These are phyloP conservation scores for Lordiphosa fenestrarum DNA, from an alignment of 2,888 invertebrate genomes.

Conservation along the genomic window DNA sequence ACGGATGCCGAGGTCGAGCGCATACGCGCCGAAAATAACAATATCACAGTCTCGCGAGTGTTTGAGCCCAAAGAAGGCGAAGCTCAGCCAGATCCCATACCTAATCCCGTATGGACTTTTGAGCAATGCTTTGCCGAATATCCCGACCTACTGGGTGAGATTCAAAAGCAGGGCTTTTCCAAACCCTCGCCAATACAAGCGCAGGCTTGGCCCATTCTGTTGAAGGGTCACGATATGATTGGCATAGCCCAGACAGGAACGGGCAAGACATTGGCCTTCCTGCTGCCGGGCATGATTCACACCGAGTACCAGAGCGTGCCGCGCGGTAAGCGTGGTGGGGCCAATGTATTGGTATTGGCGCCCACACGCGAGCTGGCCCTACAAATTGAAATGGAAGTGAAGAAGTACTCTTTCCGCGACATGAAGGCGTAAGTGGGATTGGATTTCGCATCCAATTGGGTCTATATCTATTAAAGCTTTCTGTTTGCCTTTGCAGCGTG, in stretches of 20 bases:
- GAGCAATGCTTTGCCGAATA: conserved; percentile 90
- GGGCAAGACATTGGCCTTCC: conserved; percentile 96
- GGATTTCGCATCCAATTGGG: not conserved
- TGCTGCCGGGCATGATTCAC: conserved; percentile 95
- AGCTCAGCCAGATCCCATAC: conserved; percentile 66
- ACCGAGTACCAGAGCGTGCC: conserved; percentile 92
- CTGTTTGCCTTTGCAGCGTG: conserved; percentile 81
- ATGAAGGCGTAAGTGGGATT: conserved; percentile 86
- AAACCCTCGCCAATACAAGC: conserved; percentile 95
- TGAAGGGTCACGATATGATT: conserved; percentile 95
- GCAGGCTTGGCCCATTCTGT: conserved; percentile 96
- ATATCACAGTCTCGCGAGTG: conserved; percentile 87
- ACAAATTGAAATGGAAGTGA: conserved; percentile 95
- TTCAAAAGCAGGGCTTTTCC: conserved; percentile 89
- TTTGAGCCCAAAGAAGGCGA: conserved; percentile 81
- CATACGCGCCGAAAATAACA: conserved; percentile 86
- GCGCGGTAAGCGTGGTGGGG: conserved; percentile 87
- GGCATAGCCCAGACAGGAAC: conserved; percentile 98
- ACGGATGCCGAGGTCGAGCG: conserved; percentile 83
- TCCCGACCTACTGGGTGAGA: conserved; percentile 91
- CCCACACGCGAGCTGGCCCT: conserved; percentile 96
- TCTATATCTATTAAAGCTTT: not conserved
- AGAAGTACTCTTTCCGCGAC: conserved; percentile 92
- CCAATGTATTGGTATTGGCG: conserved; percentile 93
- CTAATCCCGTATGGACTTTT: conserved; percentile 84